Base-by-base conservation (phyloP, 2,797 vertebrate species). In the Epinephelus malabaricus region DNA sequence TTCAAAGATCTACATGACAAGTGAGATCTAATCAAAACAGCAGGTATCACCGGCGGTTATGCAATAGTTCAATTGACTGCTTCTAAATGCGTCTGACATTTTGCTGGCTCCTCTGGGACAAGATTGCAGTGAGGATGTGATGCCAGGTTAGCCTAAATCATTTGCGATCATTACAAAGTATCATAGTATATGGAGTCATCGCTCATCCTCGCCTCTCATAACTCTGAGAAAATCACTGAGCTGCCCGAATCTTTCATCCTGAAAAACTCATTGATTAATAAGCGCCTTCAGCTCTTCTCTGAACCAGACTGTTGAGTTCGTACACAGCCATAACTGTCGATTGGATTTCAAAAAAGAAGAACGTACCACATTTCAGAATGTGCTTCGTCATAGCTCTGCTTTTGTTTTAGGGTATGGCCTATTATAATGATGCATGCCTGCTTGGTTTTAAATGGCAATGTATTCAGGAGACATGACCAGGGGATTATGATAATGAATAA, bases 401-500 rank as follows among this genome's bases (percentile, higher is more conserved):
- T 68, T 77, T 54, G 78, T 70, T 85, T 82, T 46, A 23, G 51
- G 62, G 51, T 55, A 47, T 5, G 49, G 65, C 62, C 54, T 21
- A 50, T 88, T 73, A 64, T 63, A 73, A 82, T 8, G 43, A 78
- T 6, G 67, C 71, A 73, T 38, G 70, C 58, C 61, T 47, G 43
- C 59, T n/a, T 43, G 71, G 30, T 51, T 70, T 78, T 74, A 82
- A 88, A 89, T 84, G 85, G 70, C 77, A 81, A 63, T 64, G 49
- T 80, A 81, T 86, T 84, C 67, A 81, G 34, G 51, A 69, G 63
- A 72, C 59, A 53, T 72, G 69, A 79, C 65, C 60, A 13, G 51
- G 59, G 79, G 86, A 83, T 86, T 84, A 81, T 73, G 70, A 76
- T 85, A 63, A 91, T 81, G 84, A 86, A 80, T 75, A 71, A 75